Evolutionary conservation across 2,888 invertebrate genomes (phyloP), one percentile per base, ranked within the genome.

Genomic region (Abrostola triplasia): DNA sequence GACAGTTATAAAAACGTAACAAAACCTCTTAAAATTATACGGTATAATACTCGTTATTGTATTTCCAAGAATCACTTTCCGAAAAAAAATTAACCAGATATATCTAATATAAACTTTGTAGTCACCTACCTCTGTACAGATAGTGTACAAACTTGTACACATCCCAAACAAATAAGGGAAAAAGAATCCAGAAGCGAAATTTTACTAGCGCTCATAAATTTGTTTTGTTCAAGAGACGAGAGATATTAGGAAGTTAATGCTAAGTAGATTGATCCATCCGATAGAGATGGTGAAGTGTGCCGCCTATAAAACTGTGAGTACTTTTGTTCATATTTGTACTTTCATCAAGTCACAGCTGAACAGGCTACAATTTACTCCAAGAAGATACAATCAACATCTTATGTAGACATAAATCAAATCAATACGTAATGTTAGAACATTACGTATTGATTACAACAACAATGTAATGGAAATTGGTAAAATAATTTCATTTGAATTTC

Each of bases 211-310:
- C 38, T 42, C 67, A 73, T 77, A 77, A 77, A 76, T 79, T 76
- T 79, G 68, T 79, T 73, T 79, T 79, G 55, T 71, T 79, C 67
- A 63, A 71, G 77, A 76, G 58, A 61, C 67, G 60, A 67, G 52
- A 73, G 49, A 67, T 73, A 73, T 73, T 73, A 66, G 62, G 67
- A 73, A 67, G 64, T 79, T 76, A 79, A 79, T 79, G 79, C 73
- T 76, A 79, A 77, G 77, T 76, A 79, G 64, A 76, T 79, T 77
- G 77, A 73, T 73, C 70, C 62, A 64, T 70, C 64, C 63, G 70
- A 67, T 48, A 53, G 56, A 68, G 59, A 62, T 59, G 55, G 57
- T 53, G 53, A 50, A 60, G 13, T 24, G 24, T 24, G 41, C 38
- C 7, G 64, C 6, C 63, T 24, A 67, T 75, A 68, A 76, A 71